Evolutionary conservation across 2,888 invertebrate species (phyloP), one percentile per base, ranked within the genome.

Genomic region (Osmoderma eremita): DNA sequence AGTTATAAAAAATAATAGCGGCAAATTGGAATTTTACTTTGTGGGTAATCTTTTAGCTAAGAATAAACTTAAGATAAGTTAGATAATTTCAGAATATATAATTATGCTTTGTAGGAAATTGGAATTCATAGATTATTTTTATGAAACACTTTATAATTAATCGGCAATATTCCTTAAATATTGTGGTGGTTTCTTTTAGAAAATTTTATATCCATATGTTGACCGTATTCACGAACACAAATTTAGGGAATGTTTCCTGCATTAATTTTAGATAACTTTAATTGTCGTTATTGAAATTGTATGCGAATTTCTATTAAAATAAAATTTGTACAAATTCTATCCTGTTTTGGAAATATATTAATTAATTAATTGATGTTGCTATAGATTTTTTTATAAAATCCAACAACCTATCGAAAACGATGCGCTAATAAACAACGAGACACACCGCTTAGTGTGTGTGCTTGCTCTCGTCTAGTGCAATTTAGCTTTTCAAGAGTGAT

Each of bases 341-440:
- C 30, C 6, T 51, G 15, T 53, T 41, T 58, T 42, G 56, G 42
- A 58, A 58, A 58, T 58, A 58, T 42, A 58, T 42, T 42, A n/a
- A 42, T 58, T 45, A 12, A 45, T 58, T 45, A 15, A 17, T 24
- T 1, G 15, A n/a, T 22, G 8, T 22, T 20, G n/a, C n/a, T 22
- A 5, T 5, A 15, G 18, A 13, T 41, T 38, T 54, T 22, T n/a
- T 24, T 56, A 12, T 54, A 5, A 22, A 50, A 20, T 50, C 5
- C n/a, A n/a, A n/a, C n/a, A n/a, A n/a, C n/a, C n/a, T n/a, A n/a
- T n/a, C n/a, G n/a, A n/a, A n/a, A n/a, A n/a, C n/a, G n/a, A n/a
- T n/a, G n/a, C n/a, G n/a, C n/a, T n/a, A n/a, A n/a, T n/a, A n/a
- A n/a, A n/a, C n/a, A n/a, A n/a, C n/a, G n/a, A n/a, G n/a, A n/a